Evolutionary conservation across 92 coral and sea anemone species (phyloP), one percentile per base, ranked within the genome.

Genomic region (Bergia sp.): DNA sequence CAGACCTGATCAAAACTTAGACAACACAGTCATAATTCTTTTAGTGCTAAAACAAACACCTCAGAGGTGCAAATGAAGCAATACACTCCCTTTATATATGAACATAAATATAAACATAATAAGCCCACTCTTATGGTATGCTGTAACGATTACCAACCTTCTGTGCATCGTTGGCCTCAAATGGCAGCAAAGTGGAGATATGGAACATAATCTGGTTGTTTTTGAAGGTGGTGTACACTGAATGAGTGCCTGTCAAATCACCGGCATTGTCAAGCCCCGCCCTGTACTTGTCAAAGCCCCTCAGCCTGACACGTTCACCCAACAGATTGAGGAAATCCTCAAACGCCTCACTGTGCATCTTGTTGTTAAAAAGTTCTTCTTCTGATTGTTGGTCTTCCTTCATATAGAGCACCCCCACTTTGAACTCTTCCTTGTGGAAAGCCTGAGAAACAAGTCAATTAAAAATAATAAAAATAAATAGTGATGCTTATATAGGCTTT

Each of bases 201-300:
- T 97, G 99, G 69, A 97, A 97, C 99, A 97, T 97, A 73, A 97
- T 89, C 79, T 94, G 93, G 8, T 94, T 96, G 86, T 94, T 88
- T 37, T 88, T 88, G 79, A 91, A 92, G 58, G 91, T 93, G 3
- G 99, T 92, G 89, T 93, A 94, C 53, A 97, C 95, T 47, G 99
- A 97, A 77, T 97, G 96, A 15, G 95, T 94, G 73, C 99, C 99
- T 3, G 98, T 97, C 39, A 96, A 89, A 86, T 95, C 94, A 73
- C 91, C 92, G 23, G 77, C 86, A 57, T 89, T 91, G 57, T 97
- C 99, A 49, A 97, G 91, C 43, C 99, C 99, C 1, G 95, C 99
- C 6, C 96, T 89, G 81, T 96, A 97, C 84, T 96, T 95, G 23
- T 89, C 83, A 87, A 97, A 97, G 80, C 95, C 98, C 76, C 88